Evolutionary conservation across 1,140 invertebrate genomes (phyloP), one percentile per base, ranked within the genome.

Genomic region (Diabrotica virgifera): DNA sequence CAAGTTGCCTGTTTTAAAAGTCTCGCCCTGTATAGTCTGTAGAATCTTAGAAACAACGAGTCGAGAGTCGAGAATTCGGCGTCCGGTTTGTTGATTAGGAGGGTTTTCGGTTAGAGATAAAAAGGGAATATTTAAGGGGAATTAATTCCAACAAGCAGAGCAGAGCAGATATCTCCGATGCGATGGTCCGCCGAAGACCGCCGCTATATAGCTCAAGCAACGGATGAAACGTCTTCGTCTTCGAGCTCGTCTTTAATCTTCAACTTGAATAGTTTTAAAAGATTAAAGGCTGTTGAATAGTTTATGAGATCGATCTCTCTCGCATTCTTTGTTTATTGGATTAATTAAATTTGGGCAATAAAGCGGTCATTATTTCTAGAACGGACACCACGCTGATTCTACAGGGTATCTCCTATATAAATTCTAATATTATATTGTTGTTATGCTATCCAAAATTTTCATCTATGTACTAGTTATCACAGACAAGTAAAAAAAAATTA

Each of bases 221-320:
- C 24, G 24, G 24, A 24, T 24, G 24, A 4, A 24, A 24, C 24
- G 4, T 24, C 24, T 24, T 24, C 24, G 24, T 24, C 24, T 24
- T 24, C 24, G 24, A 24, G 1, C 24, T 24, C 24, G 4, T 46
- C 40, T 46, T 46, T n/a, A 46, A 46, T 46, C 8, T 46, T 46
- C n/a, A 46, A 46, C 40, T 46, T 46, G 40, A 46, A 46, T 46
- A 46, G 40, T 46, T 46, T 46, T 46, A 46, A 46, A n/a, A 46
- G 40, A 46, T 46, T 46, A 46, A 46, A 46, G 40, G 40, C 40
- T 46, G 40, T 46, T 46, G 40, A 46, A 46, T 46, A 46, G 40
- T 46, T 46, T 46, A 46, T 46, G 40, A 46, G 40, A 46, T 46
- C 40, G 40, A 46, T 46, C 40, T 46, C 40, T 46, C 40, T 46